Base-by-base conservation (phyloP, 1,140 invertebrate species). In the Wiebesia pumilae region DNA sequence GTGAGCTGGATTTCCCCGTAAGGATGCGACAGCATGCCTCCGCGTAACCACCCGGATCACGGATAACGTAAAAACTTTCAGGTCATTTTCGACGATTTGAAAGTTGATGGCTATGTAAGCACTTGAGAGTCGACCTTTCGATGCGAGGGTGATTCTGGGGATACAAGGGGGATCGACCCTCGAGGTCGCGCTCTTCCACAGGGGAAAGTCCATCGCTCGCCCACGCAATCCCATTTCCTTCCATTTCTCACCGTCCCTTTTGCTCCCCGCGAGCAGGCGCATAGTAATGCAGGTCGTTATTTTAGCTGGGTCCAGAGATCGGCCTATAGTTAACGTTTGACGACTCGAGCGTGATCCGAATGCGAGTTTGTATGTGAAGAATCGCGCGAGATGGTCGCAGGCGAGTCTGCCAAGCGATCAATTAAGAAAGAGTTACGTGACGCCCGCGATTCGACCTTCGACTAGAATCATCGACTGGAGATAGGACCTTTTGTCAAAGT, bases 261-360 rank as follows among this genome's bases (percentile, higher is more conserved):
- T 47, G 14, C 43, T 82, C 30, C 35, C 24, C 12, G 65, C 30
- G 51, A 21, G 51, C 69, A 83, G 75, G 54, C 80, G 81, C 88
- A 90, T 85, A 88, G 86, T 90, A 90, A 91, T 90, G 81, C 89
- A 88, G 89, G 87, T 89, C 88, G 88, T 89, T 88, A 88, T 83
- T 86, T 83, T 35, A 35, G 3, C 30, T n/a, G 6, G 30, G 67
- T 81, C 47, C 78, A 83, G 81, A 87, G 71, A 85, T 87, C 84
- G 85, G 89, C 67, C 80, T 88, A 89, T 88, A 90, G 89, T 89
- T 89, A 87, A 81, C 88, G 87, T 89, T 91, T 89, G 89, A 91
- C 87, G 90, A 90, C 81, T 89, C 40, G 88, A 87, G 90, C 88
- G 85, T 90, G 90, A 89, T 88, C 85, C 79, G 88, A 90, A 89